Base-by-base conservation (phyloP, 2,113 vertebrate genomes). In the Grus americana region DNA sequence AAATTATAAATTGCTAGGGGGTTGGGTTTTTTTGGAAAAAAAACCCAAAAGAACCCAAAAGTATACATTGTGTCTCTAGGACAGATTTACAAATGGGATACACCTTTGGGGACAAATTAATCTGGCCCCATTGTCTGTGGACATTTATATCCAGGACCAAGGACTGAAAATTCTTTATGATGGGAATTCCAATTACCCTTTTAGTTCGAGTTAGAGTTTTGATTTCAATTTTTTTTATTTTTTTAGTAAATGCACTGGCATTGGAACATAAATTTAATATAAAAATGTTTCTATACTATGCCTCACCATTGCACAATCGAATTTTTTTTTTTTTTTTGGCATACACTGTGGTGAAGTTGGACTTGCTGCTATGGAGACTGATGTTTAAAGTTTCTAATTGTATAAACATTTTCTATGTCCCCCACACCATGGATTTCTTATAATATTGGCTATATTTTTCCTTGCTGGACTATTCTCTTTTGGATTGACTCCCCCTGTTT, bases 371-470 rank as follows among this genome's bases (percentile, higher is more conserved):
- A 95, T 98, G 98, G 97, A 98, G 97, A 98, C 98, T 98, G 95
- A 98, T 98, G 98, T 98, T 98, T 98, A 98, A 98, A 98, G 97
- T 98, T 98, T 98, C 98, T 98, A 98, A 98, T 97, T 98, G 98
- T 98, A 97, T 98, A 98, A 98, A 98, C 98, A 98, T 98, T 98
- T 98, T 98, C 98, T 98, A 97, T 98, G 98, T 98, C 98, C 97
- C 98, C 97, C 95, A 98, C 98, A 98, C 97, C 97, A 96, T 98
- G 98, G 97, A 98, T 98, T 98, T 98, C 98, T 98, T 98, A 98
- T 98, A 98, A 98, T 98, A 98, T 97, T 98, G 98, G 98, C 97
- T 98, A 98, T 98, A 98, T 98, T 98, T 98, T 98, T 98, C 98
- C 98, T 98, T 98, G 98, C 98, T 98, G 98, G 98, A 98, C 98